These are phyloP conservation scores for Zaprionus vittiger DNA, from an alignment of 1,140 invertebrate species.

Conservation along the genomic window DNA sequence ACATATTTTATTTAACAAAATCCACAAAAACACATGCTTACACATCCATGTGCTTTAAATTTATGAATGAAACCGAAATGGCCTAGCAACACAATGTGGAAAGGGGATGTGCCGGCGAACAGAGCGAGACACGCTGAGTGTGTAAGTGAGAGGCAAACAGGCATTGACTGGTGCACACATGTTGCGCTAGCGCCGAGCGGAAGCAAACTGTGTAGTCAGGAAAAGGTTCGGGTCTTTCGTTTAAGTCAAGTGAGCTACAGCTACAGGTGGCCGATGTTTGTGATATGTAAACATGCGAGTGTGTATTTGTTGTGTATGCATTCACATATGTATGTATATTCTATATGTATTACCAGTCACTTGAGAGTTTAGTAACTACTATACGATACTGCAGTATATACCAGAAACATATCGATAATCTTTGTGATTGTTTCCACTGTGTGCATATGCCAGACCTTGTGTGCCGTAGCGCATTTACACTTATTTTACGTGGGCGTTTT, in stretches of 20 bases:
- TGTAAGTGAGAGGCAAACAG: constrained; percentile 7
- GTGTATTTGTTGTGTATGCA: background rate
- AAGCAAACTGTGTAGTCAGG: constrained; percentile 44
- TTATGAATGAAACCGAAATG: constrained; percentile 55
- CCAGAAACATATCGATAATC: background rate
- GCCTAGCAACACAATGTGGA: constrained; percentile 21
- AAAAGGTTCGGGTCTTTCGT: constrained; percentile 51
- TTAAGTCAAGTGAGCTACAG: constrained; percentile 22
- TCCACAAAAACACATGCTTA: background rate
- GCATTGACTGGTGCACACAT: constrained; percentile 58
- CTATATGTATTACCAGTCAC: background rate
- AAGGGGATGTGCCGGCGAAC: constrained; percentile 31
- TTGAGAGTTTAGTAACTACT: background rate
- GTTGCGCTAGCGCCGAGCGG: constrained; percentile 67
- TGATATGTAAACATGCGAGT: constrained; percentile 9
- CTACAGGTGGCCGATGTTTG: constrained; percentile 36
- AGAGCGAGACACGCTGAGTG: constrained; percentile 10
- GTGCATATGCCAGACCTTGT: constrained; percentile 19
- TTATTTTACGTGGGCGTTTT: constrained; percentile 62
- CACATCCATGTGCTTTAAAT: constrained; percentile 10
- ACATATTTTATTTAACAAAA: constrained; percentile 3
- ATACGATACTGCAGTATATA: background rate
- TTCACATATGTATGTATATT: background rate
- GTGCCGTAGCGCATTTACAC: constrained; percentile 33
- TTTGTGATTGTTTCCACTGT: background rate